Evolutionary conservation across 1,140 invertebrate genomes (phyloP), one percentile per base, ranked within the genome.

Genomic region (Heliconius nattereri): DNA sequence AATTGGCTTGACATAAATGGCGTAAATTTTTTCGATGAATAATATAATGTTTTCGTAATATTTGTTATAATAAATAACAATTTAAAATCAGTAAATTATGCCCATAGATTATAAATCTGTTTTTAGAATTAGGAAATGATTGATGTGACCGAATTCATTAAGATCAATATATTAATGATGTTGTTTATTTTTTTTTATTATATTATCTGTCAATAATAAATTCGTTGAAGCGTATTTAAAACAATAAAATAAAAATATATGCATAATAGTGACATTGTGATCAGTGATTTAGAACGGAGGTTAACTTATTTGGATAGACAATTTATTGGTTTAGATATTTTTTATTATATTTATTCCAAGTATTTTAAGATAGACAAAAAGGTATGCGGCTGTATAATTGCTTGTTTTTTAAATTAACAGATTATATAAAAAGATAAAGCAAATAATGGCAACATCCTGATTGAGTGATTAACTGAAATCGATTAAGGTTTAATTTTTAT

Each of bases 71-170:
- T 57, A 57, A 57, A 57, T 57, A 23, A 23, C 23, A n/a, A n/a
- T 9, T 57, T 8, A 9, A 23, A 57, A 57, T 7, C n/a, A 23
- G 54, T 57, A n/a, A 57, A n/a, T n/a, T 57, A 23, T 23, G 9
- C 9, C 20, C 54, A 57, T 23, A 57, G n/a, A 23, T 23, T 23
- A 57, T 23, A 57, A 57, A 57, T 57, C 7, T 54, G 52, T 2
- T 54, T 57, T 3, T 57, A 23, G 23, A 8, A 57, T 57, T 57
- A 23, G n/a, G 52, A 20, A 76, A 40, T 76, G 57, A 76, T 76
- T 26, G 75, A 76, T 76, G 57, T 40, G 29, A 32, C 23, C 52
- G 75, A 76, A 76, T 37, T 40, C 35, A 70, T 76, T 26, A 76
- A 23, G 20, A 57, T 52, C 49, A 52, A 52, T 52, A 52, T 57